Base-by-base conservation (phyloP, 2,888 invertebrate species). In the Hydrotaea diabolus region DNA sequence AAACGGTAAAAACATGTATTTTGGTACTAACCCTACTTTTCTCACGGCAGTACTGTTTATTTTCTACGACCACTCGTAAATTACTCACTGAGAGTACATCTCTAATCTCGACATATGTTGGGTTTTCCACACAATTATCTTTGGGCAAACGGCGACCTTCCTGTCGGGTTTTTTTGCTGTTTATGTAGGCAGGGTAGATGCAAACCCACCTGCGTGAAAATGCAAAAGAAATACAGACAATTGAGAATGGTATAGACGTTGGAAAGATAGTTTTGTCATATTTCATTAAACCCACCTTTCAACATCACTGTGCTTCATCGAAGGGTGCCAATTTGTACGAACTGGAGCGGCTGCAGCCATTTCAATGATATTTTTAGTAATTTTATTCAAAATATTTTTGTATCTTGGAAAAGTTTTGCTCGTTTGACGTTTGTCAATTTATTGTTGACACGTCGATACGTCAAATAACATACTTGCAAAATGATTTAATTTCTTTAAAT, bases 101-200 rank as follows among this genome's bases (percentile, higher is more conserved):
- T 86, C 97, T 94, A 85, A 99, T 99, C 93, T 99, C 99, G 88
- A 96, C 95, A 91, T 96, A 96, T 0, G 98, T 98, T 15, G 99
- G 99, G 92, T 98, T 98, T 88, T 99, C 98, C 0, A 99, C 96
- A 91, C 97, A 98, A 91, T 95, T 95, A 1, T 95, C 94, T 92
- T 97, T 97, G 0, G 96, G 93, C 23, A 99, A 93, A 87, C 95
- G 95, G 43, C 99, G 94, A 5, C 99, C 99, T 92, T 98, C 96
- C 0, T 97, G 97, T 17, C 96, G 92, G 0, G 98, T 96, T 91
- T 97, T 98, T 90, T 98, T 98, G 88, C 96, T 97, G 91, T 99
- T 99, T 72, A 99, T 94, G 89, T 99, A 99, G 0, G 98, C 96
- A 78, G 99, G 99, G 92, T 99, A 99, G 85, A 99, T 95, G 91